These are phyloP conservation scores for Agonum fuliginosum DNA, from an alignment of 2,888 invertebrate genomes.

Conservation along the genomic window DNA sequence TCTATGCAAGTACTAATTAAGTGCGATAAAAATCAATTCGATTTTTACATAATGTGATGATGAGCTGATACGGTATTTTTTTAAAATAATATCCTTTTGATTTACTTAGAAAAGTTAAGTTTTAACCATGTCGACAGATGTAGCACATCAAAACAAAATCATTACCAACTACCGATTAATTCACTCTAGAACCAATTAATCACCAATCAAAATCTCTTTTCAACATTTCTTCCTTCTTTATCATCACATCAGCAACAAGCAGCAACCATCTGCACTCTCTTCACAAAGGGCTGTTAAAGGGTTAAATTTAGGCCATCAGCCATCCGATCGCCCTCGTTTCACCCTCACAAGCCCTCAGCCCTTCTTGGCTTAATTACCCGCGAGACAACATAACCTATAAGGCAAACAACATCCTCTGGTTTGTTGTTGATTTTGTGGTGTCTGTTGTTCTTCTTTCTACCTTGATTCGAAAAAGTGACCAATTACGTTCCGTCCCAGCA, in stretches of 20 bases:
- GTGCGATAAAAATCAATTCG: no score
- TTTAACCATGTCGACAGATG: background rate
- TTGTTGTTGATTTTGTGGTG: background rate
- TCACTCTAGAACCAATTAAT: background rate
- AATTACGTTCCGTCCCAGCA: slow-evolving; percentile 44
- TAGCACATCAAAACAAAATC: background rate
- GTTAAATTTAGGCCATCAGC: slow-evolving; percentile 56
- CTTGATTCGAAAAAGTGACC: slow-evolving; percentile 41
- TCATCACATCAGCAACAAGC: background rate
- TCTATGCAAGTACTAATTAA: no score
- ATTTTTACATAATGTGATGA: no score
- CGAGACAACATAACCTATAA: slow-evolving; percentile 11
- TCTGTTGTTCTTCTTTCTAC: background rate
- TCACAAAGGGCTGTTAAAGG: slow-evolving; percentile 36
- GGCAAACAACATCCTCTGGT: background rate
- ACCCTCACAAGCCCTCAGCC: slow-evolving; percentile 18
- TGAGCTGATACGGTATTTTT: no score
- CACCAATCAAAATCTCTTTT: background rate
- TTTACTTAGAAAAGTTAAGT: no score
- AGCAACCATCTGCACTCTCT: slow-evolving; percentile 33
- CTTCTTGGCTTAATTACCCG: slow-evolving; percentile 46
- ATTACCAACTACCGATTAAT: background rate
- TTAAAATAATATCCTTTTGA: no score
- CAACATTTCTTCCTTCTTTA: background rate
- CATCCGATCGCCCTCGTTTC: slow-evolving; percentile 24